Conservation (phyloP, 2,797 vertebrate species). For the Sebastes wilsoni region DNA sequence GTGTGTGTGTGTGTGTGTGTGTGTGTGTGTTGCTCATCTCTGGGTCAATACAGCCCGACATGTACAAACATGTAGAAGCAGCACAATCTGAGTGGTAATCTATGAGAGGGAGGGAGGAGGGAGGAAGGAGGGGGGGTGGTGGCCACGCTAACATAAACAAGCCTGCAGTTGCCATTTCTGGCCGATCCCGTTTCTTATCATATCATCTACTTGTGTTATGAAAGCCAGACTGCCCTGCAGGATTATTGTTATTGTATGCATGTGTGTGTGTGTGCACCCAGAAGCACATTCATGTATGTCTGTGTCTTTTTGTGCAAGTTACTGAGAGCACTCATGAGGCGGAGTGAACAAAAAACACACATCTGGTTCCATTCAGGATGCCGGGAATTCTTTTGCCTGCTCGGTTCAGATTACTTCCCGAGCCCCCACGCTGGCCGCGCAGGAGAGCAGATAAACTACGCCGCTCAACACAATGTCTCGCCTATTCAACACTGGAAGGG, state of each 20-base stretch:
- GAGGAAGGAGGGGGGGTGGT: neutral
- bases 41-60: conserved; percentile 2
- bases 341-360: conserved; percentile 54
- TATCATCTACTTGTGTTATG: conserved; percentile 48
- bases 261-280: neutral
- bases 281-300: conserved; percentile 1
- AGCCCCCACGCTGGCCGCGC: conserved; percentile 62
- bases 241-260: conserved; percentile 19
- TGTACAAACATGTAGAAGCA: conserved; percentile 8
- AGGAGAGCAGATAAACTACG: conserved; percentile 64
- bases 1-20: neutral
- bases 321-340: neutral
- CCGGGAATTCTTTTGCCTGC: conserved; percentile 73
- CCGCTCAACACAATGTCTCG: conserved; percentile 59
- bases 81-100: conserved; percentile 33
- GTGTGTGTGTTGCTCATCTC: neutral
- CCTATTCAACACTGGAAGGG: conserved; percentile 53
- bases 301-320: conserved; percentile 10
- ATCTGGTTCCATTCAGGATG: conserved; percentile 80
- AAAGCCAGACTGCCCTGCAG: conserved; percentile 39
- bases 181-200: conserved; percentile 47
- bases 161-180: conserved; percentile 30
- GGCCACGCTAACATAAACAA: conserved; percentile 50
- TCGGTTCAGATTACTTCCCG: conserved; percentile 70
- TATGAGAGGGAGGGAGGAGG: neutral